Conservation (phyloP, 2,888 invertebrate genomes). For the Periphyllus acericola region DNA sequence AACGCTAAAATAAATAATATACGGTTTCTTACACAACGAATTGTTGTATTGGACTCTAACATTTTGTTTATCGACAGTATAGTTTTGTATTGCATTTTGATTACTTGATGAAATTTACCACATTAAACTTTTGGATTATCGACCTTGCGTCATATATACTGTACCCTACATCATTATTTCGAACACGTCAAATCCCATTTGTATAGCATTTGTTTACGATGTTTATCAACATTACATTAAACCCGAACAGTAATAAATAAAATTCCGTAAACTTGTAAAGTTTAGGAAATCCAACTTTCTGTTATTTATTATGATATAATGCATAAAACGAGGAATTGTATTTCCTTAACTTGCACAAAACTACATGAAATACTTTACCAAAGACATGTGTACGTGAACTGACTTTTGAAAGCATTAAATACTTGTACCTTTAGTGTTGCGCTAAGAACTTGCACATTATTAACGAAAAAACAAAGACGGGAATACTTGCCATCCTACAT, state of each 20-base stretch:
- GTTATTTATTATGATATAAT: slow-evolving; percentile 6
- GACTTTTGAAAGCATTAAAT: slow-evolving; percentile 10
- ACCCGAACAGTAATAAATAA: slow-evolving; percentile 14
- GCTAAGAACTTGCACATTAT: not conserved
- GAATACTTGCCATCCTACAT: not conserved
- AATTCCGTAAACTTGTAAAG: not conserved
- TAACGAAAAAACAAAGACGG: not conserved
- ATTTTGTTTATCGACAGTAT: too few species aligned
- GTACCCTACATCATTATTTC: not conserved
- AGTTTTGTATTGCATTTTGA: too few species aligned
- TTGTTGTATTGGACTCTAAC: too few species aligned
- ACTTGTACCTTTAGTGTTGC: not conserved
- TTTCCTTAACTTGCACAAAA: not conserved
- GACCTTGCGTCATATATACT: not conserved
- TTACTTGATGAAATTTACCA: too few species aligned
- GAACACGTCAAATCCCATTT: not conserved
- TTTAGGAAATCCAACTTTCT: not conserved
- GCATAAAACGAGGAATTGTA: not conserved
- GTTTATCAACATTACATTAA: not conserved
- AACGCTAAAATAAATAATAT: too few species aligned
- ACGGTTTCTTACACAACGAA: too few species aligned
- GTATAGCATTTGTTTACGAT: not conserved
- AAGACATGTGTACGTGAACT: slow-evolving; percentile 24
- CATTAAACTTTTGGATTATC: not conserved
- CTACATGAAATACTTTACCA: slow-evolving; percentile 1